phyloP scores from a whole-genome alignment of 1,140 invertebrate species.

The Hormaphis cornu region DNA sequence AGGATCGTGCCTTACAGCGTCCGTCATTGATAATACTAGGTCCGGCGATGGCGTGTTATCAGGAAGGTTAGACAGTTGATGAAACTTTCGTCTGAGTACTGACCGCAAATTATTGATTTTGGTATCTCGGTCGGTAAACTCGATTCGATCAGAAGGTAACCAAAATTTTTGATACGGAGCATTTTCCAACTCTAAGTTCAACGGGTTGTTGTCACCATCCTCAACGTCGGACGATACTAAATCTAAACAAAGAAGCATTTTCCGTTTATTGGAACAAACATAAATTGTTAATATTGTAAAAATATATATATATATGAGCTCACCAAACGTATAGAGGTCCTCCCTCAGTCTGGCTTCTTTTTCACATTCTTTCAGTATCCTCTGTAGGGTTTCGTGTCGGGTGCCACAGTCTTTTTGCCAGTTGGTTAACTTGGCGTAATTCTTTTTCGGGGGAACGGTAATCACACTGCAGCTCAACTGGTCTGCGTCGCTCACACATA shows the following conservation, averaged over 20 bases:
- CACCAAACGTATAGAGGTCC: slow-evolving; percentile 44
- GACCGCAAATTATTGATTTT: slow-evolving; percentile 11
- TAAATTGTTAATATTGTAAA: neutral
- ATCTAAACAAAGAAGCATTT: neutral
- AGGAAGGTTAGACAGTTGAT: slow-evolving; percentile 23
- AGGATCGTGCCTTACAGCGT: slow-evolving; percentile 13
- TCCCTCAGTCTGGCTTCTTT: slow-evolving; percentile 39
- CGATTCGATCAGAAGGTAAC: slow-evolving; percentile 13
- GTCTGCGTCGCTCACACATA: neutral
- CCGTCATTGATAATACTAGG: slow-evolving; percentile 18
- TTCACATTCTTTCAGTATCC: slow-evolving; percentile 37
- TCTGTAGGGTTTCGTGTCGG: slow-evolving; percentile 39
- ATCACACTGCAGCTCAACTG: slow-evolving; percentile 31
- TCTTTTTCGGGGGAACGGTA: slow-evolving; percentile 35
- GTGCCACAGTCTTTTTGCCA: slow-evolving; percentile 38
- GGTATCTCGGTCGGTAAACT: neutral
- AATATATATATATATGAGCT: slow-evolving; percentile 26
- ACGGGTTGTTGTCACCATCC: neutral
- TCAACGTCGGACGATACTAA: slow-evolving; percentile 5
- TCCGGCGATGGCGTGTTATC: slow-evolving; percentile 25
- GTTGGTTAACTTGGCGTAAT: slow-evolving; percentile 33
- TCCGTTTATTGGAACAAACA: neutral
- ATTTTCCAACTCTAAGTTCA: slow-evolving; percentile 17
- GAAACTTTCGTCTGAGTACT: slow-evolving; percentile 18
- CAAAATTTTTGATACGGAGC: slow-evolving; percentile 16